Conservation (phyloP, 2,888 invertebrate species). For the Dascillus cervinus region DNA sequence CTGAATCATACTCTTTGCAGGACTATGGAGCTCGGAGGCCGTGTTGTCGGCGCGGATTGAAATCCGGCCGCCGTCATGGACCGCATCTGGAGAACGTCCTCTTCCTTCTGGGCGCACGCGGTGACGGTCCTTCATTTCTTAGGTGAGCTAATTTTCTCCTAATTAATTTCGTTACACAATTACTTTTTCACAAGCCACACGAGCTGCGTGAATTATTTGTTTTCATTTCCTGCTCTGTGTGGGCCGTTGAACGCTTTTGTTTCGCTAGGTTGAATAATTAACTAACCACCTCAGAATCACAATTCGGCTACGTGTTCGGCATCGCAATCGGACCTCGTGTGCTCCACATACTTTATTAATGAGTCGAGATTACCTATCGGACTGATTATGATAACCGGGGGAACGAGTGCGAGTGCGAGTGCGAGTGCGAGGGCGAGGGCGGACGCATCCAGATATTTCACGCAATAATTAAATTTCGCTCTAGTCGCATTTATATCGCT, state of each 20-base stretch:
- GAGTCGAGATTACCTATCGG: constrained; percentile 31
- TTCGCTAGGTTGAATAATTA: constrained; percentile 38
- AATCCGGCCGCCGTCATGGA: constrained; percentile 38
- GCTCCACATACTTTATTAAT: constrained; percentile 30
- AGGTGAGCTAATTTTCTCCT: constrained; percentile 20
- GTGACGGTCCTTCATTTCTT: constrained; percentile 19
- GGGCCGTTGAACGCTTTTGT: constrained; percentile 30
- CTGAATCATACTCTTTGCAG: constrained; percentile 29
- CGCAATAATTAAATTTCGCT: constrained; percentile 43
- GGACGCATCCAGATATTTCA: too few relatives aligned
- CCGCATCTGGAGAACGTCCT: constrained; percentile 17
- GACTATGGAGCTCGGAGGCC: constrained; percentile 37
- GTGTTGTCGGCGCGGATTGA: constrained; percentile 38
- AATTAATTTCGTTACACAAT: constrained; percentile 18
- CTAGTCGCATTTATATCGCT: constrained; percentile 39
- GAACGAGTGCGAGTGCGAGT: too few relatives aligned
- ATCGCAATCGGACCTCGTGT: constrained; percentile 31
- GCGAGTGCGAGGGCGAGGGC: too few relatives aligned
- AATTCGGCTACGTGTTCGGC: constrained; percentile 40
- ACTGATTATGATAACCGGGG: constrained; percentile 25
- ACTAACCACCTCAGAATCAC: constrained; percentile 42
- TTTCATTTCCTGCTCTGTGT: constrained; percentile 36
- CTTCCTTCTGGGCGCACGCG: constrained; percentile 13
- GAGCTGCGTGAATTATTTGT: constrained; percentile 35
- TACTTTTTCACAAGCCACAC: constrained; percentile 24